phyloP scores from a whole-genome alignment of 2,888 invertebrate genomes.

The Agriopis aurantiaria region DNA sequence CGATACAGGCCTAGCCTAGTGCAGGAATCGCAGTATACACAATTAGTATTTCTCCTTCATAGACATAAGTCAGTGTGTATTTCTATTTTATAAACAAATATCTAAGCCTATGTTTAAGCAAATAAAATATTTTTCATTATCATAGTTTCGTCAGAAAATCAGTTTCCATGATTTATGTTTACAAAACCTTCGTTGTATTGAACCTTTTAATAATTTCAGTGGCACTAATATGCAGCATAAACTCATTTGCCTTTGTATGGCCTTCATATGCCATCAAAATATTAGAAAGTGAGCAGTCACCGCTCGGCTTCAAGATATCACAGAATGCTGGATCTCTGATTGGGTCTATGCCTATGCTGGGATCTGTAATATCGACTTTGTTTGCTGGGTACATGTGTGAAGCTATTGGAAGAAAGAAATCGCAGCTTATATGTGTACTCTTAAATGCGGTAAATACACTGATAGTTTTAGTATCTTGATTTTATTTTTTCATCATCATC shows the following conservation, averaged over 20 bases:
- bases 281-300: conserved; percentile 50
- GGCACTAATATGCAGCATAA: conserved; percentile 41
- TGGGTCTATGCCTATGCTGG: conserved; percentile 56
- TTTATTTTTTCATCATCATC: no score
- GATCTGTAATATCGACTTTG: conserved; percentile 46
- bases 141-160: no score
- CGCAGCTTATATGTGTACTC: conserved; percentile 49
- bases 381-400: conserved; percentile 50
- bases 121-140: no score
- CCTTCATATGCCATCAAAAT: conserved; percentile 54
- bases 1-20: no score
- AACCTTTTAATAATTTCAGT: conserved; percentile 46
- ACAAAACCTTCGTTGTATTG: no score
- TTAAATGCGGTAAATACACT: conserved; percentile 42
- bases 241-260: conserved; percentile 51
- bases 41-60: no score
- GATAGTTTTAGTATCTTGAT: no score
- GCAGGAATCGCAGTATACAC: no score
- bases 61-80: no score
- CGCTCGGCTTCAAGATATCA: conserved; percentile 50
- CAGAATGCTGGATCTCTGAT: conserved; percentile 51
- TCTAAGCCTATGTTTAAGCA: no score
- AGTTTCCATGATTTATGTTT: no score
- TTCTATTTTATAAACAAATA: no score
- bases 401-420: conserved; percentile 54